A percentile compares a stretch with the other conserved stretches of the same genome.
Evolutionary conservation across 1,140 invertebrate genomes (phyloP).

Genomic region (Bilobella aurantiaca): DNA sequence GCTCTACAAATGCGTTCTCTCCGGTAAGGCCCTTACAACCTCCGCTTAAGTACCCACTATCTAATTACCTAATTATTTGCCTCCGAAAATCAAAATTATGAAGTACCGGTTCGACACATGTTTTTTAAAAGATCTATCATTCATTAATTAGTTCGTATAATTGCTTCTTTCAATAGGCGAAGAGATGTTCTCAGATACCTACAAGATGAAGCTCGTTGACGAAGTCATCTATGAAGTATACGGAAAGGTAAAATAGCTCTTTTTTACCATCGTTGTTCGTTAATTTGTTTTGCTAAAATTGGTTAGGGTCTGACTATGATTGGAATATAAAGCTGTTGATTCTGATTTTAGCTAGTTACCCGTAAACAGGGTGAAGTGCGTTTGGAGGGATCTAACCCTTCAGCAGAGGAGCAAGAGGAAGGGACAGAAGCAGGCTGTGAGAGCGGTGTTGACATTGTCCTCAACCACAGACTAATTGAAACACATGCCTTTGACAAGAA

Average conservation of each 20-base stretch:
- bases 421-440: conserved; percentile 62
- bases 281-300: background rate
- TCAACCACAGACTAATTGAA: conserved; percentile 82
- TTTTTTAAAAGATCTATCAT: too few relatives aligned
- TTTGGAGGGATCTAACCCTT: conserved; percentile 81
- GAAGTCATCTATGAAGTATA: conserved; percentile 91
- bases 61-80: background rate
- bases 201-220: conserved; percentile 84
- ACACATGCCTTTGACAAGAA: conserved; percentile 82
- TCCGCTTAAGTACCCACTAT: conserved; percentile 37
- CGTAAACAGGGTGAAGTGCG: conserved; percentile 66
- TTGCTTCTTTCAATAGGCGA: conserved; percentile 53
- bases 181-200: conserved; percentile 97
- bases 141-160: background rate
- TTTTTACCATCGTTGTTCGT: too few relatives aligned
- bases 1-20: conserved; percentile 90
- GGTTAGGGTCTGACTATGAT: background rate
- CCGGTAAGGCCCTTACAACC: too few relatives aligned
- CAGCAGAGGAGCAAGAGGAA: conserved; percentile 76
- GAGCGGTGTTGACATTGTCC: conserved; percentile 79
- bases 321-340: conserved; percentile 6
- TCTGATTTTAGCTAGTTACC: conserved; percentile 49
- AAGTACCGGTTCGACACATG: too few relatives aligned
- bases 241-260: conserved; percentile 58
- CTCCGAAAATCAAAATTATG: too few relatives aligned